Base-by-base conservation (phyloP, 2,797 vertebrate species). In the Alauda arvensis region DNA sequence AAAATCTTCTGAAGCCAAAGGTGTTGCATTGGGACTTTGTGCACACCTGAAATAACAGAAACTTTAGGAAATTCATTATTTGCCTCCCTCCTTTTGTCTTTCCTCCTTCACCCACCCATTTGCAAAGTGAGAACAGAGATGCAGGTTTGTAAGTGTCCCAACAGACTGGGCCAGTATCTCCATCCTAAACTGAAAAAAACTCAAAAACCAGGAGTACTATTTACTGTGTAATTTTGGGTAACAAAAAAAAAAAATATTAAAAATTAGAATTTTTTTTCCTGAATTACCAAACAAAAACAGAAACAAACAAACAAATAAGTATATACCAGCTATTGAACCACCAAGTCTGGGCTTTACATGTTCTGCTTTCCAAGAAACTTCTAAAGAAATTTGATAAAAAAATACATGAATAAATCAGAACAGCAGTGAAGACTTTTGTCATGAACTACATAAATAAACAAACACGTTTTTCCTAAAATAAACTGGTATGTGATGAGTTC, bases 361-460 rank as follows among this genome's bases (percentile, higher is more conserved):
- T 28, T 60, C 49, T 23, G 20, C n/a, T 88, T 86, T 77, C 39
- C 33, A 88, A 93, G 60, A 91, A 67, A 6, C 5, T 88, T 78
- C 29, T 21, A 18, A 78, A 52, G 18, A 53, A 84, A 49, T 31
- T 52, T 42, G 23, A 70, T 55, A 86, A 82, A 46, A 46, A 82
- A 71, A 14, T 51, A 57, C 31, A 60, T 4, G 1, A 84, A 49
- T 67, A 63, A 88, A 51, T 63, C 46, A 59, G 34, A 78, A 43
- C 6, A 74, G 14, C 13, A 88, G 43, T 55, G 77, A 62, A 56
- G n/a, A 43, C 3, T 49, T 45, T 12, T 51, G 48, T 53, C 17
- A 75, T 2, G 9, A 71, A n/a, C 39, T 8, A 56, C 0, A 33
- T 28, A 68, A 67, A 87, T 11, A 90, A 68, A 33, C 18, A 81